Evolutionary conservation across 2,888 invertebrate species (phyloP).

Genomic region (Meteorus colon): DNA sequence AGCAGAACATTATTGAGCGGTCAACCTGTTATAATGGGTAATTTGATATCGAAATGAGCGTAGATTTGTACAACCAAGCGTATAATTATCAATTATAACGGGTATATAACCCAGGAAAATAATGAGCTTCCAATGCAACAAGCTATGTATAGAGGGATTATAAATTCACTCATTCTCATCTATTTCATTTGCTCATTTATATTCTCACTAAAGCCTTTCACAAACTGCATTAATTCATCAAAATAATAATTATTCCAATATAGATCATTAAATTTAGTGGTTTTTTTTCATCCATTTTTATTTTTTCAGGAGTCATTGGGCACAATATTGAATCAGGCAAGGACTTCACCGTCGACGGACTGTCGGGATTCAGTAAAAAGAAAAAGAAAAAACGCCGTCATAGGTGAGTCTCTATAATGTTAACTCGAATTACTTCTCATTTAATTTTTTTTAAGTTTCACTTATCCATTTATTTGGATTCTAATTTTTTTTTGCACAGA

Average conservation of each 20-base stretch:
- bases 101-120: conserved; percentile 52
- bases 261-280: conserved; percentile 6
- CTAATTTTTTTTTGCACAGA: not conserved
- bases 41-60: conserved; percentile 63
- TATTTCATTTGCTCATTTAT: not conserved
- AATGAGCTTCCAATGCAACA: conserved; percentile 56
- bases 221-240: not conserved
- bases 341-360: conserved; percentile 88
- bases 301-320: conserved; percentile 77
- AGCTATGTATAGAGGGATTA: conserved; percentile 18
- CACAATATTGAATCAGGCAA: conserved; percentile 83
- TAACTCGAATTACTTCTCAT: conserved; percentile 44
- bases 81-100: conserved; percentile 65
- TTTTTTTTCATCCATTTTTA: not conserved
- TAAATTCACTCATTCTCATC: conserved; percentile 12
- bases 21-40: conserved; percentile 64
- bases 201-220: not conserved
- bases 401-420: conserved; percentile 79
- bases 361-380: conserved; percentile 88
- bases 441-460: not conserved
- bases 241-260: conserved; percentile 4
- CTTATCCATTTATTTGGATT: not conserved
- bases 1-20: conserved; percentile 35
- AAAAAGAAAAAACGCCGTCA: conserved; percentile 96
- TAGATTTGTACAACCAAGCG: conserved; percentile 47